Evolutionary conservation across 2,888 invertebrate species (phyloP).

Genomic region (Micropterix aruncella): DNA sequence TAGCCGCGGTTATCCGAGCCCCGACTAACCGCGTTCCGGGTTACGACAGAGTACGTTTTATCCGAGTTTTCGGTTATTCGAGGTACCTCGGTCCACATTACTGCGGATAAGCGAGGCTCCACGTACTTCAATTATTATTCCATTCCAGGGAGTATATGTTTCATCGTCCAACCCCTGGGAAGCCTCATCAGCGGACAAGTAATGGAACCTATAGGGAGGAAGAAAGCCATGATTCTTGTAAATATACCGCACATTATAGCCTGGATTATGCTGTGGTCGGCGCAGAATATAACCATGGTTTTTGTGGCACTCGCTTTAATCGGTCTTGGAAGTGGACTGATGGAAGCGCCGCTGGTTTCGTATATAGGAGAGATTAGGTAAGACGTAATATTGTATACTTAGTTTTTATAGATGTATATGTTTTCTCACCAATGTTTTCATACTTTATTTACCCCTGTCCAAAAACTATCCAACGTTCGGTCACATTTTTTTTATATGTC

Average conservation of each 20-base stretch:
- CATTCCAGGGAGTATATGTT: slow-evolving; percentile 38
- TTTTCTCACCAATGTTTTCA: too few relatives aligned
- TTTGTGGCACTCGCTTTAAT: slow-evolving; percentile 36
- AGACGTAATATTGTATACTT: slow-evolving; percentile 6
- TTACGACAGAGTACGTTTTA: too few relatives aligned
- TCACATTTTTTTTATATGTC: too few relatives aligned
- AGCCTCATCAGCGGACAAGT: slow-evolving; percentile 40
- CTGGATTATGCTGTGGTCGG: slow-evolving; percentile 40
- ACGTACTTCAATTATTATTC: too few relatives aligned
- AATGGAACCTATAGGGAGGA: slow-evolving; percentile 38
- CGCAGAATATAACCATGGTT: slow-evolving; percentile 30
- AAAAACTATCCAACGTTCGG: too few relatives aligned
- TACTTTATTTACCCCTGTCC: too few relatives aligned
- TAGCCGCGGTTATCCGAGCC: too few relatives aligned
- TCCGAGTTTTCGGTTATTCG: too few relatives aligned
- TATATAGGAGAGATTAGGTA: slow-evolving; percentile 44
- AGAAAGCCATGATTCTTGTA: slow-evolving; percentile 37
- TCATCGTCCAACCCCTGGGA: slow-evolving; percentile 42
- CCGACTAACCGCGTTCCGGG: too few relatives aligned
- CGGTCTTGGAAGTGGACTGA: slow-evolving; percentile 41
- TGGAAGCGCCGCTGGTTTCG: slow-evolving; percentile 45
- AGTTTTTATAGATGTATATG: too few relatives aligned
- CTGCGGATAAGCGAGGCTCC: too few relatives aligned
- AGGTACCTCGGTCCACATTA: too few relatives aligned
- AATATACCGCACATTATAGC: slow-evolving; percentile 43